Evolutionary conservation across 2,888 invertebrate genomes (phyloP), one percentile per base, ranked within the genome.

Genomic region (Polyploca ridens): DNA sequence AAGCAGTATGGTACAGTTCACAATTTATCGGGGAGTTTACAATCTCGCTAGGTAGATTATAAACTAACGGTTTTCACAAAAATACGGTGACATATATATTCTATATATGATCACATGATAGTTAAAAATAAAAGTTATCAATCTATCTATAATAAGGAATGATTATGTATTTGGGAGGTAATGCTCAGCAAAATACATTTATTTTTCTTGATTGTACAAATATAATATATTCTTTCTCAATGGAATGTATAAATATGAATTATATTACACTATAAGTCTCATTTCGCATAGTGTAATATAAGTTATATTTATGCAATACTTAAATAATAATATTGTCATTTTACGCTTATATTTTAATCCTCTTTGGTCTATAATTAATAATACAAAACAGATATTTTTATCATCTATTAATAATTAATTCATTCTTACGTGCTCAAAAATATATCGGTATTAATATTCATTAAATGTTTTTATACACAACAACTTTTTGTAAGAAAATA

Each of bases 301-400:
- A n/a, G 6, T 16, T 16, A 16, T 49, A 49, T 16, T 14, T 5
- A 6, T 49, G 16, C 7, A 6, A 1, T 27, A 54, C 19, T 54
- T 54, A 19, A 54, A 54, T 54, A 2, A 54, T 54, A 54, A 54
- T 54, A 54, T 54, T 54, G 54, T 54, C 54, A 54, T 54, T 54
- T 54, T 54, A 54, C 19, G 54, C 54, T 54, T 54, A 54, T 10
- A 54, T 10, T 54, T 19, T 54, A 19, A 19, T 54, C 54, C 54
- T 54, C 54, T 54, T 54, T 54, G 54, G 54, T 54, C 19, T 54
- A 54, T 7, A 19, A 54, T 54, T 54, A 16, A 54, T 54, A 54
- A 54, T 54, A 54, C 19, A 16, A 19, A 54, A 19, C 10, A 10
- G 8, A 19, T 19, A 54, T 3, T 13, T 13, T 41, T 13, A 41